A percentile compares a stretch with the other conserved stretches of the same genome.
phyloP scores from a whole-genome alignment of 1,140 invertebrate species.

The Orchesella cincta region DNA sequence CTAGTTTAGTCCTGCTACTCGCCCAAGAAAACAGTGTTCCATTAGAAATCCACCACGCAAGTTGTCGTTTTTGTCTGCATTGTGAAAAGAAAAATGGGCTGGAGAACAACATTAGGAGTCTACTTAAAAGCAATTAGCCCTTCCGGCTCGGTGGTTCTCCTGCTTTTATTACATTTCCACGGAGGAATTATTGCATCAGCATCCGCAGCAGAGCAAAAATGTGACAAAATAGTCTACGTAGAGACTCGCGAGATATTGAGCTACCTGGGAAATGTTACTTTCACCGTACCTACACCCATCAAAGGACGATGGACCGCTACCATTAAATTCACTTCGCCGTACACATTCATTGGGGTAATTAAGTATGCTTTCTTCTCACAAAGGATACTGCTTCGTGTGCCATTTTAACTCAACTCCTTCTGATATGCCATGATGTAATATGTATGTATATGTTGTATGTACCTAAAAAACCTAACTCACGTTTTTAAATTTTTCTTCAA shows the following conservation, averaged over 20 bases:
- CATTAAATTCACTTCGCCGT: conserved; percentile 25
- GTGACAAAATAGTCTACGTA: conserved; percentile 14
- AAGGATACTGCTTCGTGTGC: too few relatives aligned
- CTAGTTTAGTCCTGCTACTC: not conserved
- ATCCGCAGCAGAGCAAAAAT: conserved; percentile 17
- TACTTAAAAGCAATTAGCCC: conserved; percentile 29
- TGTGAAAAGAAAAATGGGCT: conserved; percentile 11
- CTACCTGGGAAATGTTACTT: conserved; percentile 31
- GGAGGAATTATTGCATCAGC: conserved; percentile 18
- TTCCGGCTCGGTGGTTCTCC: conserved; percentile 9
- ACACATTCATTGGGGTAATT: conserved; percentile 30
- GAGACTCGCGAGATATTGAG: not conserved
- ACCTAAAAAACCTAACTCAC: too few relatives aligned
- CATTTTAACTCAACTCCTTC: not conserved
- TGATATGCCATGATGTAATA: not conserved
- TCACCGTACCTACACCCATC: not conserved
- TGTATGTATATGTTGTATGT: too few relatives aligned
- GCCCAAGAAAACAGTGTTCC: not conserved
- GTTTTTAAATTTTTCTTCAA: too few relatives aligned
- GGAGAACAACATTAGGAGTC: conserved; percentile 17
- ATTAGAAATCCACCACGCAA: not conserved
- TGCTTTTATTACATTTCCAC: conserved; percentile 25
- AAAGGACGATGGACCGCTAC: not conserved
- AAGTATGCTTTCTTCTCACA: too few relatives aligned
- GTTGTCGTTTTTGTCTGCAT: conserved; percentile 5